Base-by-base conservation (phyloP, 2,888 invertebrate genomes). In the Celastrina argiolus region DNA sequence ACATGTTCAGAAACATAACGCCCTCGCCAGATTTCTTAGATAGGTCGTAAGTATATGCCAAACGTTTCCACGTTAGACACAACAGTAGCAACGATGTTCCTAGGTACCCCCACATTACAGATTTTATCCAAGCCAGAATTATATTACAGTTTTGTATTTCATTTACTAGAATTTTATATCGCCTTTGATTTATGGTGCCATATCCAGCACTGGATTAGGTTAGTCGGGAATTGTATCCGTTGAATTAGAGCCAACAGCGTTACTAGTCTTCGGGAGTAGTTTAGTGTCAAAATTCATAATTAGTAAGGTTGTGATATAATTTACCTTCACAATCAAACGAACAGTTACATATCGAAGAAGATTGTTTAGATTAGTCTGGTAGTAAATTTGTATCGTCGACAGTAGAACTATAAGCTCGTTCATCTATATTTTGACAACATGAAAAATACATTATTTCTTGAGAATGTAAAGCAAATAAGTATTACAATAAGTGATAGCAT, bases 301-400 rank as follows among this genome's bases (percentile, higher is more conserved):
- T 77, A 76, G 81, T 74, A 74, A 77, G 84, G 85, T 86, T 87
- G 85, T 87, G 86, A 85, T 77, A 56, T 79, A 72, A 74, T 79
- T 80, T 79, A 76, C 70, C 74, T 74, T 73, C 69, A 73, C 75
- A 74, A 71, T 71, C 74, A 75, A 76, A 73, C 71, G 73, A 78
- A 81, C 79, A 75, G 76, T 78, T 81, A 85, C 85, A 87, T 87
- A 88, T 88, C 87, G 78, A 76, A 70, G 76, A 76, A 73, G 76
- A 78, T 81, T 78, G 78, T 77, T 76, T 84, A 82, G 79, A 76
- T 76, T 82, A 83, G 79, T 68, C 68, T 65, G 51, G 56, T 63
- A 59, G 22, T 64, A 56, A 65, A 69, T 67, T 68, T 71, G 41
- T 69, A 72, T 69, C 56, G 67, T 68, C 71, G 64, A 66, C n/a